Evolutionary conservation across 2,888 invertebrate species (phyloP), one percentile per base, ranked within the genome.

Genomic region (Perithous albicinctus): DNA sequence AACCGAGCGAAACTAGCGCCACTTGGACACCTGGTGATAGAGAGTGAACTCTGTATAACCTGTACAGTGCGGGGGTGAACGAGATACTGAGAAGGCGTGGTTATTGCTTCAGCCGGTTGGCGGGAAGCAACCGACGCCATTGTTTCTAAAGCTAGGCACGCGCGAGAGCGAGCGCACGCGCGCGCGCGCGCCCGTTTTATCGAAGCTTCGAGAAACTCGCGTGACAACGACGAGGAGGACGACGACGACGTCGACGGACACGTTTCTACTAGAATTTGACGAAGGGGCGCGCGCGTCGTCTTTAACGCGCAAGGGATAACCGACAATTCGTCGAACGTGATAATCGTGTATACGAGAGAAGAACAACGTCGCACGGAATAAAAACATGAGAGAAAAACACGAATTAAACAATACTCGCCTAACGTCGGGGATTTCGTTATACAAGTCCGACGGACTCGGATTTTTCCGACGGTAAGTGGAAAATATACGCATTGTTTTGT

Each of bases 61-160:
- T 10, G 26, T 69, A 67, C 67, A 78, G 64, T 48, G 64, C 74
- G 76, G 76, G 84, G 83, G 73, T 77, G 84, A n/a, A n/a, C 83
- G 72, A 46, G 63, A 41, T 54, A 51, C 48, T 59, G 56, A 72
- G 41, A n/a, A n/a, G 75, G 64, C 46, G 74, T 84, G 87, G 87
- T 86, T 85, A 88, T 82, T n/a, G 84, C 84, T 84, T 56, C 73
- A 74, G n/a, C 76, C 80, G 78, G 85, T 84, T 87, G 87, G 87
- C 86, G 87, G 86, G 81, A 82, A 84, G 80, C 74, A 75, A 77
- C 84, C n/a, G 85, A 88, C 88, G 88, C 87, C 85, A 86, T 89
- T 89, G 90, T 88, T 83, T n/a, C n/a, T n/a, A n/a, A n/a, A n/a
- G n/a, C n/a, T n/a, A n/a, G n/a, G n/a, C n/a, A n/a, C n/a, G n/a